Evolutionary conservation across 2,113 vertebrate species (phyloP).

Genomic region (Toxostoma redivivum): DNA sequence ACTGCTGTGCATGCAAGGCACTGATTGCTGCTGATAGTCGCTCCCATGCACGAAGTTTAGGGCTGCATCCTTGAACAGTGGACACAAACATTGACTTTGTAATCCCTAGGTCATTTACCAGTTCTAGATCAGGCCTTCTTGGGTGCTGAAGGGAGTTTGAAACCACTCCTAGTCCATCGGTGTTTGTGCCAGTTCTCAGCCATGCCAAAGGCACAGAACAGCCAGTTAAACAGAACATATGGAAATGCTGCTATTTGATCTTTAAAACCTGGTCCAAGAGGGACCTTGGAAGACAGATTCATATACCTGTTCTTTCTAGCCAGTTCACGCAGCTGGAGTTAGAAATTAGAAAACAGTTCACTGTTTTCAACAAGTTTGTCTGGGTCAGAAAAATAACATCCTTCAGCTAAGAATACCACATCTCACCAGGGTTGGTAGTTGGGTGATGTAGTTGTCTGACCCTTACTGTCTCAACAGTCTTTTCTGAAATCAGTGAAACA

Average conservation of each 20-base stretch:
- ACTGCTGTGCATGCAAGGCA: rapidly evolving
- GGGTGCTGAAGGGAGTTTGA: not conserved
- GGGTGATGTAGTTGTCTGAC: not conserved
- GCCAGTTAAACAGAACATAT: not conserved
- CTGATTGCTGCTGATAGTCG: not conserved
- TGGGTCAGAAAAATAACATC: not conserved
- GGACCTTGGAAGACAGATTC: not conserved
- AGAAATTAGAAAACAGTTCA: not conserved
- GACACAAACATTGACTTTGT: not conserved
- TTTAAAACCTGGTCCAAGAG: not conserved
- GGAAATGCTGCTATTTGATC: not conserved
- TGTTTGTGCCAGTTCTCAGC: not conserved
- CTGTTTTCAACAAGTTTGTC: not conserved
- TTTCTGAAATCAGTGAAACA: not conserved
- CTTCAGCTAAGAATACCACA: not conserved
- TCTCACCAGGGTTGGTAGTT: not conserved
- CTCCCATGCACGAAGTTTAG: not conserved
- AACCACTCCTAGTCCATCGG: not conserved
- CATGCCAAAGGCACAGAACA: not conserved
- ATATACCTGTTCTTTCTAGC: not conserved
- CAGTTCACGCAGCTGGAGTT: not conserved
- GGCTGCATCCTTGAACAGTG: not conserved
- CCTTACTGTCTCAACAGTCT: not conserved
- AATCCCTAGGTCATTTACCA: not conserved
- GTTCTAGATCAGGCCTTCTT: not conserved